These are phyloP conservation scores for Calliopum simillimum DNA, from an alignment of 2,888 invertebrate genomes.

Conservation along the genomic window DNA sequence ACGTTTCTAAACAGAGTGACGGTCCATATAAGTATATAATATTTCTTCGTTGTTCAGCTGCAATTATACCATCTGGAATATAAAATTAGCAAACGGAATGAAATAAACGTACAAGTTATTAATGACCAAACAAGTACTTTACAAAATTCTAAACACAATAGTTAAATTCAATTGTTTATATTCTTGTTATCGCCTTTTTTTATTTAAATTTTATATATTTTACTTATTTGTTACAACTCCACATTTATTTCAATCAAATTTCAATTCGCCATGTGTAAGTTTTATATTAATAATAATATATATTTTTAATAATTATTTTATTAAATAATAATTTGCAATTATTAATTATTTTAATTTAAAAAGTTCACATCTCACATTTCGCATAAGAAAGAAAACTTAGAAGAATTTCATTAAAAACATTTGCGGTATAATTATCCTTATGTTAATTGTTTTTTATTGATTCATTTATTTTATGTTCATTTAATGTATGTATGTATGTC, in stretches of 20 bases:
- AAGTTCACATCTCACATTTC: background rate
- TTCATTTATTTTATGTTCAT: too few relatives aligned
- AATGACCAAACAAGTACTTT: too few relatives aligned
- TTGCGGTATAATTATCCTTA: background rate
- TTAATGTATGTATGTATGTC: too few relatives aligned
- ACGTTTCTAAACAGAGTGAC: too few relatives aligned
- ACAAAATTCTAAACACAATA: too few relatives aligned
- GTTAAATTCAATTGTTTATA: too few relatives aligned
- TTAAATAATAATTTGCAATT: constrained; percentile 25
- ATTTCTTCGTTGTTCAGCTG: too few relatives aligned
- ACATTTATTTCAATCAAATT: constrained; percentile 31
- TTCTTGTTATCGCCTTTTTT: constrained; percentile 9
- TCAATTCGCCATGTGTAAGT: constrained; percentile 16
- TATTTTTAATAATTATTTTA: constrained; percentile 4
- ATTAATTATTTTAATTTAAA: background rate
- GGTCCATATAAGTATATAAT: too few relatives aligned
- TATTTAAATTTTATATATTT: constrained; percentile 28
- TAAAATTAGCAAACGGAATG: too few relatives aligned
- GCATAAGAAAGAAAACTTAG: constrained; percentile 12
- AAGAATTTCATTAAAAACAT: constrained; percentile 20
- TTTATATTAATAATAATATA: constrained; percentile 1
- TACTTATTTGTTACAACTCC: constrained; percentile 31
- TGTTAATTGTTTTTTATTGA: too few relatives aligned
- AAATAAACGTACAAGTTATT: too few relatives aligned
- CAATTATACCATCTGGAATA: too few relatives aligned